Percentiles rank a stretch among this genome's conserved stretches.
Conservation (phyloP, 2,797 vertebrate genomes). For the Champsocephalus esox region DNA sequence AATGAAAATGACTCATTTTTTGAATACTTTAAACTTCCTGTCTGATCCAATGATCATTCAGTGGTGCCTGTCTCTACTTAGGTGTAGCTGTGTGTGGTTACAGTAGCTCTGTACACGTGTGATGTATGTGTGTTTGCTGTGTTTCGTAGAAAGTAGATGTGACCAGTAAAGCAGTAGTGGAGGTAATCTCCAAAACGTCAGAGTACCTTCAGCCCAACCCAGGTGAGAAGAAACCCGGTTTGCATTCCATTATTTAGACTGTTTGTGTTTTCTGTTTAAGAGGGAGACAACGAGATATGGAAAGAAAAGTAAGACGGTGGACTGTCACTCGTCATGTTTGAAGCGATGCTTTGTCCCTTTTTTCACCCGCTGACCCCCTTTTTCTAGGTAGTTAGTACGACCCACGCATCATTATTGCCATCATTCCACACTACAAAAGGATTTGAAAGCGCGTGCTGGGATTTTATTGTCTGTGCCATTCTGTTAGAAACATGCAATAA, state of each 20-base stretch:
- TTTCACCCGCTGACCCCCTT: no score
- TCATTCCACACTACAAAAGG: no score
- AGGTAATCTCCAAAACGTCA: constrained; percentile 95
- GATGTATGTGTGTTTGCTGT: constrained; percentile 40
- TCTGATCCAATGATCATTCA: background rate
- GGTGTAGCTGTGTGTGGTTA: constrained; percentile 1
- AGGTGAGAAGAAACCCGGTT: constrained; percentile 81
- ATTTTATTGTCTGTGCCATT: no score
- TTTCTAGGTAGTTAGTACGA: no score
- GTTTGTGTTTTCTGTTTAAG: no score
- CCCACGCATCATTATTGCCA: no score
- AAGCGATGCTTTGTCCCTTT: no score
- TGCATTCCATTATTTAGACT: background rate
- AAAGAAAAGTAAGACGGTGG: no score
- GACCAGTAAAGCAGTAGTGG: constrained; percentile 95
- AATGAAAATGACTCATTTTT: background rate
- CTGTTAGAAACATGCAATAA: no score
- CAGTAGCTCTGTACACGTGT: constrained; percentile 9
- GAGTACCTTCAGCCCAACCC: constrained; percentile 99
- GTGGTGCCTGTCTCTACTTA: background rate
- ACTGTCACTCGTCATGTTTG: no score
- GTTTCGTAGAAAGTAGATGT: constrained; percentile 94
- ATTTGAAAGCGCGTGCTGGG: no score
- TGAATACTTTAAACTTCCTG: background rate
- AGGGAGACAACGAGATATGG: no score